phyloP scores from a whole-genome alignment of 2,113 vertebrate species.

The Gallinago media region DNA sequence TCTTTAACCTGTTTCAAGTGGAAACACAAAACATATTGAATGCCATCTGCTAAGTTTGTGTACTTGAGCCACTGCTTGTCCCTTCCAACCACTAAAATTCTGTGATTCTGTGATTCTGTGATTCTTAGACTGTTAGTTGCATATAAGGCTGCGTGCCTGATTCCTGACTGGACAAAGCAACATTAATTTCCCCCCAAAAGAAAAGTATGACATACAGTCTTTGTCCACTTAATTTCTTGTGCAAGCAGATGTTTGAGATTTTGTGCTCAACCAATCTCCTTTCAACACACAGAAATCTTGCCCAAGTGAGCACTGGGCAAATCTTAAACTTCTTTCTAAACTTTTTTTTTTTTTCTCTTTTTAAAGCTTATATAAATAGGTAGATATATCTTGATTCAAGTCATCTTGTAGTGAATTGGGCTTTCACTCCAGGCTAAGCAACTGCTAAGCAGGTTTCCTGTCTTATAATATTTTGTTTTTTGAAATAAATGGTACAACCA shows the following conservation, averaged over 20 bases:
- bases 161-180: not conserved
- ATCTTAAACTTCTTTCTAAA: not conserved
- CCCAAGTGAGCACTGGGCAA: not conserved
- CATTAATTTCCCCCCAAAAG: not conserved
- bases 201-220: not conserved
- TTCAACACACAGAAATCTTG: not conserved
- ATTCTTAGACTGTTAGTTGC: not conserved
- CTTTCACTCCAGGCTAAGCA: not conserved
- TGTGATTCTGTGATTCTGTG: no score
- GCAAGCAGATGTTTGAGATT: not conserved
- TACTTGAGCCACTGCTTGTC: not conserved
- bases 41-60: not conserved
- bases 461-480: not conserved
- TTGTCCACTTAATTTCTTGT: not conserved
- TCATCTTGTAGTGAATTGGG: not conserved
- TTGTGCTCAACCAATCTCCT: not conserved
- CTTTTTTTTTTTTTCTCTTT: not conserved
- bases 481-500: not conserved
- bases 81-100: no score
- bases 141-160: rapidly evolving
- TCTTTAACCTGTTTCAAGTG: not conserved
- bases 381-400: not conserved
- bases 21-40: not conserved
- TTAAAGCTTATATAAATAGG: not conserved
- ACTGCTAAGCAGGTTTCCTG: not conserved